Evolutionary conservation across 1,140 invertebrate genomes (phyloP).

Genomic region (Drosophila nikananu): DNA sequence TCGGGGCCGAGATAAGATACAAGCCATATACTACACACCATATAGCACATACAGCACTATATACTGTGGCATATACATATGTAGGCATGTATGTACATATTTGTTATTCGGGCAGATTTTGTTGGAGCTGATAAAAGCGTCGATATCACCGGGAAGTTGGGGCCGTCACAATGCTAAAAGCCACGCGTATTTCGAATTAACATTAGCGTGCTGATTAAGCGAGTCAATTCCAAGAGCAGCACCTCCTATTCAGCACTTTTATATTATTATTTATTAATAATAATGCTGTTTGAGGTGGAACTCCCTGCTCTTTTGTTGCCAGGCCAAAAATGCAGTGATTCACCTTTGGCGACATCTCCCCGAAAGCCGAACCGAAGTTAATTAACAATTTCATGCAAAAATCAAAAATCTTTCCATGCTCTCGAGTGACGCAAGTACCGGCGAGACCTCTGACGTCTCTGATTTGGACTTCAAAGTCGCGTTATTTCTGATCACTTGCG

Average conservation of each 20-base stretch:
- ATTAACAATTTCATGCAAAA: constrained; percentile 72
- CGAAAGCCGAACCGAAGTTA: constrained; percentile 13
- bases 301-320: constrained; percentile 28
- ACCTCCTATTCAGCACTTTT: constrained; percentile 28
- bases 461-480: constrained; percentile 4
- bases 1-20: constrained; percentile 46
- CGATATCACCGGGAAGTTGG: constrained; percentile 36
- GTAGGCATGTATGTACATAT: constrained; percentile 66
- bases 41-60: constrained; percentile 28
- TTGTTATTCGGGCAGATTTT: constrained; percentile 74
- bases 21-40: constrained; percentile 10
- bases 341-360: constrained; percentile 57
- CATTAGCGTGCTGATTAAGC: constrained; percentile 65
- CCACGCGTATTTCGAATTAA: constrained; percentile 76
- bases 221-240: constrained; percentile 49
- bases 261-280: constrained; percentile 9
- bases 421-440: constrained; percentile 26
- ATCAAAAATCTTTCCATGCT: constrained; percentile 43
- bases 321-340: constrained; percentile 51
- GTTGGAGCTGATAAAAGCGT: constrained; percentile 58
- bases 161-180: constrained; percentile 66
- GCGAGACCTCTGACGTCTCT: constrained; percentile 27
- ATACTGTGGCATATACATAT: constrained; percentile 15
- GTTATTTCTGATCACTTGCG: constrained; percentile 28
- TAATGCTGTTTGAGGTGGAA: constrained; percentile 7